A percentile compares a stretch with the other conserved stretches of the same genome.
phyloP scores from a whole-genome alignment of 2,113 vertebrate genomes.

The Eidolon helvum region DNA sequence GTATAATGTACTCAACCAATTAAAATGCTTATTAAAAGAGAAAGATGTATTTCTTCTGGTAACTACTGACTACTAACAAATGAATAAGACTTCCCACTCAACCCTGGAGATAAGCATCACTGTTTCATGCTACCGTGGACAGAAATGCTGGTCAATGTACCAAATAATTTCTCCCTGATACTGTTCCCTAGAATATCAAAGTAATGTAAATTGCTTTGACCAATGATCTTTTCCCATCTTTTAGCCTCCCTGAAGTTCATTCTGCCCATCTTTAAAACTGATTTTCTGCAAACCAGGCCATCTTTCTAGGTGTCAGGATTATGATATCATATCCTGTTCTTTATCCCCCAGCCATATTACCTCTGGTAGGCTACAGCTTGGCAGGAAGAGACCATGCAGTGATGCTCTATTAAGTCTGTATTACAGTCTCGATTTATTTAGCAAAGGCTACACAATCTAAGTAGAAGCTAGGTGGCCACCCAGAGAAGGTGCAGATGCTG shows the following conservation, averaged over 20 bases:
- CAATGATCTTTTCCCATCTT: background rate
- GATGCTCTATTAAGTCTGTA: background rate
- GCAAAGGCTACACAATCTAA: background rate
- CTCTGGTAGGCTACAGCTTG: background rate
- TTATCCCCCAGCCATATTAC: background rate
- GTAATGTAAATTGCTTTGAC: background rate
- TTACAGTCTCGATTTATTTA: background rate
- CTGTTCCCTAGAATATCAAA: background rate
- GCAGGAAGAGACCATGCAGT: background rate
- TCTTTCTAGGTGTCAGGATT: background rate
- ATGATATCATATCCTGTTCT: background rate
- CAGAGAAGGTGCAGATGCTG: background rate
- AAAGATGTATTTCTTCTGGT: constrained; percentile 27
- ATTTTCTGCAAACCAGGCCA: background rate
- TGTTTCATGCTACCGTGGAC: background rate
- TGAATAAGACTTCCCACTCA: background rate
- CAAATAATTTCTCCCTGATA: background rate
- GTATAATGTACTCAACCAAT: constrained; percentile 27
- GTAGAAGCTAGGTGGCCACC: background rate
- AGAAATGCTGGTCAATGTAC: background rate
- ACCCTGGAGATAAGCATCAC: background rate
- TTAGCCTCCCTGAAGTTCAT: background rate
- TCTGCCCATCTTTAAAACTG: background rate
- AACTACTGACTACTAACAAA: background rate
- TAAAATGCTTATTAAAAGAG: constrained; percentile 23